Evolutionary conservation across 1,140 invertebrate genomes (phyloP), one percentile per base, ranked within the genome.

Genomic region (Cyphomyrmex costatus): DNA sequence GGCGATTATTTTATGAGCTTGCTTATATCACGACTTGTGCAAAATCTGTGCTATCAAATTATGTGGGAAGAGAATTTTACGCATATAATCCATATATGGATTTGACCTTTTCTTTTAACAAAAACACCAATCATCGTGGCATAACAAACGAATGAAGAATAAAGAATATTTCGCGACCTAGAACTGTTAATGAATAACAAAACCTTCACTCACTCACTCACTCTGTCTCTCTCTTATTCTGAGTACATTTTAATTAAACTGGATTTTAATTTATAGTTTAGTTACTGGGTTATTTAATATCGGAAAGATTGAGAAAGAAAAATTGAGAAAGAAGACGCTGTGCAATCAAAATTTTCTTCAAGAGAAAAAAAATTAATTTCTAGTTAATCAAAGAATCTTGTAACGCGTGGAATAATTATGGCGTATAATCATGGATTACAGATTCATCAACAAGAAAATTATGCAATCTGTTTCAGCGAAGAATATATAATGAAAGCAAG

Each of bases 371-470:
- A 74, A 49, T 73, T 27, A 19, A 36, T 7, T 46, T 36, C 14
- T 16, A 70, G 78, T 70, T 83, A 74, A 71, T 73, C 33, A 82
- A 61, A 42, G 42, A 60, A 83, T 74, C 24, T 73, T 71, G 60
- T 27, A 46, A 65, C 42, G 76, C 42, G 76, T 71, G 30, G 21
- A 71, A 74, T 74, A 83, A 83, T 83, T 83, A 73, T 60, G 53
- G 36, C 33, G 24, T 19, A 60, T 71, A 71, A 82, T 82, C 36
- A 19, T 33, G 36, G 4, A 82, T 82, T 80, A 82, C 33, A 74
- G 42, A 73, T 83, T 60, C 14, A 83, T 83, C 68, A 60, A 73
- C 51, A 58, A 73, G 49, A 24, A 42, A 80, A 21, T 58, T 73
- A 73, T 7, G 24, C 14, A 83, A 83, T 73, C 24, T 49, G 24